Evolutionary conservation across 2,797 vertebrate species (phyloP), one percentile per base, ranked within the genome.

Genomic region (Aeoliscus strigatus): DNA sequence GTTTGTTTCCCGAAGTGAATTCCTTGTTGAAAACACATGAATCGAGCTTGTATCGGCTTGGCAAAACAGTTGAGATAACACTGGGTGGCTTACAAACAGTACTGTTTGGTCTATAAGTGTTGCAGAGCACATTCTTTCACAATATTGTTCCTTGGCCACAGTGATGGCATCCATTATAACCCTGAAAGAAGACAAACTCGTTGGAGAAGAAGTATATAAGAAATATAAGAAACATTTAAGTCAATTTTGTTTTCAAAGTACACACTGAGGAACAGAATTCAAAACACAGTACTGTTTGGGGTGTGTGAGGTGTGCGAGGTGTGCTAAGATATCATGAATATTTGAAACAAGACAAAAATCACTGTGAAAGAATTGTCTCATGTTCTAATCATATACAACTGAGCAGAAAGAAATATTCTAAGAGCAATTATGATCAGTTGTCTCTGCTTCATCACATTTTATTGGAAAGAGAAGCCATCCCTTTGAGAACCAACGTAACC

Each of bases 381-480:
- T 32, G 28, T 12, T 17, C 39, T 14, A 2, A 25, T 39, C 25
- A 34, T 29, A 12, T 27, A 25, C 12, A 10, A 28, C n/a, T n/a
- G n/a, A n/a, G 26, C 32, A n/a, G 9, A 59, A 25, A 59, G 45
- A 29, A 52, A 56, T 44, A 50, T 67, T 77, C 80, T 74, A 53
- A 69, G 81, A 73, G 74, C 70, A 82, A 77, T 83, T 63, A 60
- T 45, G 34, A 67, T 37, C 70, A 59, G 41, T 75, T 73, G 53
- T 75, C 82, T 85, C 75, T 71, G 75, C 80, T 68, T 77, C 66
- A 68, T 57, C 53, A 74, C 65, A 60, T 81, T 74, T 63, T 60
- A 68, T 72, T 68, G 75, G 49, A 57, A 75, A 67, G 72, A 86
- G 79, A 72, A 79, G 70, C 60, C 44, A 39, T 75, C 52, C 53